Conservation (phyloP, 2,888 invertebrate species). For the Chymomyza amoena region DNA sequence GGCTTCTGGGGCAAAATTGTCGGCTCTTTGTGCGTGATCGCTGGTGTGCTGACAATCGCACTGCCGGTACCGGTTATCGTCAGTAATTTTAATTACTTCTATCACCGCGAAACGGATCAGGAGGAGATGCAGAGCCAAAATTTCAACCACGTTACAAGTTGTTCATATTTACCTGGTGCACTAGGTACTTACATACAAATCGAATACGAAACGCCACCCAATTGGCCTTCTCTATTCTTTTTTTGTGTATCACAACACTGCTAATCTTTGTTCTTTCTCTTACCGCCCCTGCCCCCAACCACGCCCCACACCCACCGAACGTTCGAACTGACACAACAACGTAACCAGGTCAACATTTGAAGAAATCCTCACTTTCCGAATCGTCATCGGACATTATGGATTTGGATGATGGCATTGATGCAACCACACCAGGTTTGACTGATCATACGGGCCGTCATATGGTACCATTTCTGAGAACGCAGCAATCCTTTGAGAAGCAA, state of each 20-base stretch:
- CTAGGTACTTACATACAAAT: slow-evolving; percentile 83
- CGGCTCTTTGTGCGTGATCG: slow-evolving; percentile 98
- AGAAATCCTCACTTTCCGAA: slow-evolving; percentile 92
- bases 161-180: slow-evolving; percentile 96
- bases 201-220: background rate
- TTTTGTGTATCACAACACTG: background rate
- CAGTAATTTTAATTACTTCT: slow-evolving; percentile 99
- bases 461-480: slow-evolving; percentile 79
- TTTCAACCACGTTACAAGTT: slow-evolving; percentile 98
- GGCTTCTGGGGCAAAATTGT: slow-evolving; percentile 99
- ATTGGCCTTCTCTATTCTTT: background rate
- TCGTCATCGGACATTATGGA: slow-evolving; percentile 95
- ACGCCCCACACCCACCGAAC: background rate
- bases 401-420: slow-evolving; percentile 89
- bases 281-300: slow-evolving; percentile 8
- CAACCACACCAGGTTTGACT: slow-evolving; percentile 79
- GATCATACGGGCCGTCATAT: slow-evolving; percentile 79
- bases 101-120: slow-evolving; percentile 99
- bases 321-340: background rate
- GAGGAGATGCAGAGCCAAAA: slow-evolving; percentile 99
- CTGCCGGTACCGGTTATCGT: slow-evolving; percentile 99
- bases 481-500: slow-evolving; percentile 78
- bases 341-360: slow-evolving; percentile 92
- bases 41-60: slow-evolving; percentile 99
- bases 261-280: slow-evolving; percentile 32